Evolutionary conservation across 2,888 invertebrate species (phyloP).

Genomic region (Volucella inanis): DNA sequence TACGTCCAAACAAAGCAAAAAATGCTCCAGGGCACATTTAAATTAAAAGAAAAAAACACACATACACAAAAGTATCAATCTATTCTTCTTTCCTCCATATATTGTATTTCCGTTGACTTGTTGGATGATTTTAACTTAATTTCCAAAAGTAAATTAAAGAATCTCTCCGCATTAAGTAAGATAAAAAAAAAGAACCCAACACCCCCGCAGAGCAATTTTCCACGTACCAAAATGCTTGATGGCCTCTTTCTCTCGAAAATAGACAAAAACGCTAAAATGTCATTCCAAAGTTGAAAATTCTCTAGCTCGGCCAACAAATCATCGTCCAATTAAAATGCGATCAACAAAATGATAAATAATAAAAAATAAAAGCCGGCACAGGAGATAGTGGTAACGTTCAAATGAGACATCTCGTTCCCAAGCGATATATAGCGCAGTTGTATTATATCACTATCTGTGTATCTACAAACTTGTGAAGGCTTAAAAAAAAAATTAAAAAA

Average conservation of each 20-base stretch:
- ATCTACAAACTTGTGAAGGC: conserved; percentile 40
- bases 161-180: background rate
- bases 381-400: conserved; percentile 29
- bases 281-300: conserved; percentile 50
- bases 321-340: conserved; percentile 74
- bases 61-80: conserved; percentile 11
- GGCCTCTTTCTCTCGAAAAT: conserved; percentile 14
- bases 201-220: conserved; percentile 61
- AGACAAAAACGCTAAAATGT: conserved; percentile 52
- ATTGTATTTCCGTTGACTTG: conserved; percentile 57
- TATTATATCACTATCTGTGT: conserved; percentile 9
- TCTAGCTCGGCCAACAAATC: conserved; percentile 65
- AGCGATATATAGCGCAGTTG: conserved; percentile 28
- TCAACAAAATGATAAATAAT: conserved; percentile 69
- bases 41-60: conserved; percentile 37
- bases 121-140: conserved; percentile 29
- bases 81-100: conserved; percentile 19
- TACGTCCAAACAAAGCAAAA: conserved; percentile 49
- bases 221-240: conserved; percentile 60
- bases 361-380: conserved; percentile 1
- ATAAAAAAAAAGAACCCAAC: background rate
- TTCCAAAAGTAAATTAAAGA: conserved; percentile 54
- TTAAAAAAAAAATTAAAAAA: conserved; percentile 49
- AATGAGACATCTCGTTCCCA: conserved; percentile 61
- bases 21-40: conserved; percentile 68